These are phyloP conservation scores for Dolichomitus sp. DNA, from an alignment of 2,888 invertebrate species.

Conservation along the genomic window DNA sequence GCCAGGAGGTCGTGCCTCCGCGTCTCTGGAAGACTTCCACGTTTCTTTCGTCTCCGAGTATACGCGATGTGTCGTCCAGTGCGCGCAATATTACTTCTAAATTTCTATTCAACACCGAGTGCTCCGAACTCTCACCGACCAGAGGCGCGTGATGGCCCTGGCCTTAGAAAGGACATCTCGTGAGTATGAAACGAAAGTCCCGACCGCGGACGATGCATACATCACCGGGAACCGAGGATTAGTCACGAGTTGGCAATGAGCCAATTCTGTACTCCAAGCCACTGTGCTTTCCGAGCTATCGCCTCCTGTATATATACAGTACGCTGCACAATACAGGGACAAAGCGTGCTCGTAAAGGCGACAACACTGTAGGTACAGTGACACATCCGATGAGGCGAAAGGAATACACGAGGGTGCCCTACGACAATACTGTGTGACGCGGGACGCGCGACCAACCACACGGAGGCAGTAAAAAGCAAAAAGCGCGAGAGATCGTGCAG, in stretches of 20 bases:
- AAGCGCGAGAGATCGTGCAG: slow-evolving; percentile 16
- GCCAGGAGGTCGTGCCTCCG: slow-evolving; percentile 72
- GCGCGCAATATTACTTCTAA: slow-evolving; percentile 29
- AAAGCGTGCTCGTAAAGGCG: not conserved
- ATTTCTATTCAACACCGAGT: slow-evolving; percentile 49
- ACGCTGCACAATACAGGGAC: not conserved
- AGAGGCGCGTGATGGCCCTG: slow-evolving; percentile 52
- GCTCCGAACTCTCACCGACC: not conserved
- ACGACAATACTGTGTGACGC: not conserved
- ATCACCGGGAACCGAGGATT: slow-evolving; percentile 76
- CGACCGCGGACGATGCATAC: slow-evolving; percentile 24
- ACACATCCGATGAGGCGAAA: slow-evolving; percentile 44
- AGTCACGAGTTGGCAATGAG: slow-evolving; percentile 78
- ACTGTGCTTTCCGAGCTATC: not conserved
- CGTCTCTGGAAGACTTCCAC: slow-evolving; percentile 19
- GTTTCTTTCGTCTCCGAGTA: slow-evolving; percentile 16
- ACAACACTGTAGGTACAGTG: slow-evolving; percentile 30
- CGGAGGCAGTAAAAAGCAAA: not conserved
- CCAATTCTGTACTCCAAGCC: slow-evolving; percentile 73
- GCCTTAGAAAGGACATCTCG: slow-evolving; percentile 52
- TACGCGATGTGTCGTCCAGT: slow-evolving; percentile 5
- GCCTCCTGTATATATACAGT: not conserved
- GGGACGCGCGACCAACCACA: slow-evolving; percentile 7
- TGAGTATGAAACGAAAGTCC: slow-evolving; percentile 17
- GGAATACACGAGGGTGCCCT: slow-evolving; percentile 26